Base-by-base conservation (phyloP, 2,888 invertebrate genomes). In the Oeneis ivallda region DNA sequence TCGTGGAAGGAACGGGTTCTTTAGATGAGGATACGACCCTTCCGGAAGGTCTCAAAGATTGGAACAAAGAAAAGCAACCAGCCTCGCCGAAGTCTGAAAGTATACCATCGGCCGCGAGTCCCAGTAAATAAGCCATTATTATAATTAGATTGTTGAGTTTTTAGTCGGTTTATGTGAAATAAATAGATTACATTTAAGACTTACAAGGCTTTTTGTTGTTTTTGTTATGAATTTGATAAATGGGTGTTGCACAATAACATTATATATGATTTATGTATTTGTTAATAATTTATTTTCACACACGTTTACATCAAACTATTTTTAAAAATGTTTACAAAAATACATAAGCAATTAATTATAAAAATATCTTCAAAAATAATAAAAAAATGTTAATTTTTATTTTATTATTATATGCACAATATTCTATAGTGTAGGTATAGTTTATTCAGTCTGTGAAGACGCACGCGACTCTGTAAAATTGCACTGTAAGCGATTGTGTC, bases 1-100 rank as follows among this genome's bases (percentile, higher is more conserved):
- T 99, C 87, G 99, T 99, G 0, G 99, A 98, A 87, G 98, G 98
- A 1, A 98, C 98, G 0, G 99, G 99, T 1, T 98, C 99, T 0
- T 95, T 99, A 76, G 99, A 99, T 72, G 99, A 99, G 87, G 97
- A 99, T 78, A 98, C 98, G 0, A 89, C 95, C 0, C 92, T 99
- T 74, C 99, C 99, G 0, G 97, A 98, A 88, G 99, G 99, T 63
- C 93, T 99, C 34, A 96, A 98, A 82, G 96, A 96, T 78, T 99
- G 99, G 99, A 99, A 99, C 81, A 95, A 95, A 79, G 94, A 95
- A 65, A 93, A 93, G 71, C 82, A 86, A 45, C 71, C 81, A 4
- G 17, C 74, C 0, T 68, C 77, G 0, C 73, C 85, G 1, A 67
- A 82, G 1, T 71, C 80, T 52, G 84, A 82, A 4, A 82, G 83